A percentile compares a stretch with the other conserved stretches of the same genome.
Evolutionary conservation across 2,888 invertebrate genomes (phyloP).

Genomic region (Xanthia togata): DNA sequence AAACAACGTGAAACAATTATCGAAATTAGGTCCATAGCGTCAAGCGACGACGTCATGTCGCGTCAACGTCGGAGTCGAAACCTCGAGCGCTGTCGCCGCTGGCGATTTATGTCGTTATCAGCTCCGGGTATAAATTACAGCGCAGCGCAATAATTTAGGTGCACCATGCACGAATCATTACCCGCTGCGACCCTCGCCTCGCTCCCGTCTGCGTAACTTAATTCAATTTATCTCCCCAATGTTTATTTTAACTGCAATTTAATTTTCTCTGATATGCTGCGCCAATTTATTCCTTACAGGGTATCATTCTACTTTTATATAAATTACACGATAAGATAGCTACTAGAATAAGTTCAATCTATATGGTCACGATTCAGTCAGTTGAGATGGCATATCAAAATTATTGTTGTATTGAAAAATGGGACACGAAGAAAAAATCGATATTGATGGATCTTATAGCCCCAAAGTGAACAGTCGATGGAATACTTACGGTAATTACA

Average conservation of each 20-base stretch:
- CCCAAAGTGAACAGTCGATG: conserved; percentile 74
- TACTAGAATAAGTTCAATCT: conserved; percentile 55
- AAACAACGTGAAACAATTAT: conserved; percentile 58
- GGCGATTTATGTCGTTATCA: conserved; percentile 89
- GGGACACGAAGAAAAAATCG: conserved; percentile 55
- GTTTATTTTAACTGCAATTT: conserved; percentile 83
- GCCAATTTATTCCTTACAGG: conserved; percentile 64
- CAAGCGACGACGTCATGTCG: conserved; percentile 85
- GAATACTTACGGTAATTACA: conserved; percentile 79
- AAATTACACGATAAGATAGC: conserved; percentile 42
- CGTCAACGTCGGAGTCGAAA: conserved; percentile 84
- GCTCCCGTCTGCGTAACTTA: conserved; percentile 80
- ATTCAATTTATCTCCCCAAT: conserved; percentile 87
- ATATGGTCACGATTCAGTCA: conserved; percentile 59
- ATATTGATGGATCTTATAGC: conserved; percentile 68
- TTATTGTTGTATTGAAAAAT: conserved; percentile 39
- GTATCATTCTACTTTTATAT: conserved; percentile 33
- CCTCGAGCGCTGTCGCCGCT: conserved; percentile 83
- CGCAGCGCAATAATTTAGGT: conserved; percentile 89
- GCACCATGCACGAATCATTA: conserved; percentile 90
- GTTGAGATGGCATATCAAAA: conserved; percentile 34
- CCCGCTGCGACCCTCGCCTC: conserved; percentile 82
- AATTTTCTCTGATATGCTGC: conserved; percentile 74
- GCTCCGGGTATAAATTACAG: conserved; percentile 88
- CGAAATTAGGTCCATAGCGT: conserved; percentile 72